Conservation (phyloP, 2,888 invertebrate species). For the Labia minor region DNA sequence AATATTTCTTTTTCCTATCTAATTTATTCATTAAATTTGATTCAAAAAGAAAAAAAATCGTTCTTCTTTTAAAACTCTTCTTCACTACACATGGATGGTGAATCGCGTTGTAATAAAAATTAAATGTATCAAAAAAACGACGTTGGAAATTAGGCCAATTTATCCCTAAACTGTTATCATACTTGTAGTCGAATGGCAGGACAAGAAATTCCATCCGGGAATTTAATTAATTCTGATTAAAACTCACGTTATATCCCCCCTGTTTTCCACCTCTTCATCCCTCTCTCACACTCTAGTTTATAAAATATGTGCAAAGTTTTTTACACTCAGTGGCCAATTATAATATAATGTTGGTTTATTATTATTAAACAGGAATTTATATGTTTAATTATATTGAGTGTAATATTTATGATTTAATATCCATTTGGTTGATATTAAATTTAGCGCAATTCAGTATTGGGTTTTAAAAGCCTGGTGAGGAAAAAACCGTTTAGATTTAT, state of each 20-base stretch:
- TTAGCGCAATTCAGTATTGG: slow-evolving; percentile 2
- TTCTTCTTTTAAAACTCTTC: too few relatives aligned
- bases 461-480: background rate
- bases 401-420: slow-evolving; percentile 13
- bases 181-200: background rate
- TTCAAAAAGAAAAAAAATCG: background rate
- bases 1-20: background rate
- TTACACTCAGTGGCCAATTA: slow-evolving; percentile 8
- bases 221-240: slow-evolving; percentile 8
- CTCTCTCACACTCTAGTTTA: background rate
- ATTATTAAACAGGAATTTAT: slow-evolving; percentile 13
- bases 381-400: slow-evolving; percentile 13
- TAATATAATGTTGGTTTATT: slow-evolving; percentile 13
- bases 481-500: slow-evolving; percentile 13
- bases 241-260: background rate
- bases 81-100: too few relatives aligned
- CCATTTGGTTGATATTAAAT: slow-evolving; percentile 13
- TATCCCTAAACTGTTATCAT: background rate
- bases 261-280: too few relatives aligned
- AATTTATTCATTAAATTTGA: background rate
- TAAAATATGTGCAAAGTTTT: slow-evolving; percentile 8
- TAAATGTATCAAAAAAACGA: too few relatives aligned
- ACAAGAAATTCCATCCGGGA: slow-evolving; percentile 1
- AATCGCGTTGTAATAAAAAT: too few relatives aligned
- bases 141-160: background rate